Evolutionary conservation across 2,113 vertebrate genomes (phyloP).

Genomic region (Harpagus bidentatus): DNA sequence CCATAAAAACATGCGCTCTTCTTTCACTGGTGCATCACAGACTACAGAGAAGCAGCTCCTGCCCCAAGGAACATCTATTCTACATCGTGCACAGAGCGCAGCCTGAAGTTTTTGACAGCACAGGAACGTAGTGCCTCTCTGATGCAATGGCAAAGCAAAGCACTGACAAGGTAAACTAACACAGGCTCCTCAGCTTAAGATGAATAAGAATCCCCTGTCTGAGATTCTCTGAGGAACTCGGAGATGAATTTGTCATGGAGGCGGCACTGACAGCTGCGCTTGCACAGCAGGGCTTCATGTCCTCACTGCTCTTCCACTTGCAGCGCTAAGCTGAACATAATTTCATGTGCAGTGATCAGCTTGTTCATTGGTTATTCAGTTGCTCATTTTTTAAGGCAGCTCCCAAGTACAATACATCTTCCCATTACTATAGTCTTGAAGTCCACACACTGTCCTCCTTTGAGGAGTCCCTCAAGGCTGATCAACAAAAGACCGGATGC

Average conservation of each 20-base stretch:
- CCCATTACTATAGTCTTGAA: neutral
- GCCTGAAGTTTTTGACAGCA: neutral
- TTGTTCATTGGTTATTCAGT: neutral
- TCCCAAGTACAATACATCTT: neutral
- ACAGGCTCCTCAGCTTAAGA: neutral
- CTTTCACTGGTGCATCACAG: neutral
- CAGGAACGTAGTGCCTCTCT: neutral
- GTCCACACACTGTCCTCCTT: neutral
- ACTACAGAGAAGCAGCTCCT: neutral
- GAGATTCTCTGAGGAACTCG: neutral
- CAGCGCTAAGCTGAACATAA: neutral
- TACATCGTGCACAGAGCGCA: neutral
- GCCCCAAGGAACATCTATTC: neutral
- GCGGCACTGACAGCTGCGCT: neutral
- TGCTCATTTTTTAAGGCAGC: neutral
- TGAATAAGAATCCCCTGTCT: rapidly evolving
- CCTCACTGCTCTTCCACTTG: neutral
- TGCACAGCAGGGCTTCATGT: neutral
- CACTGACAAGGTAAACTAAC: neutral
- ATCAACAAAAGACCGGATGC: neutral
- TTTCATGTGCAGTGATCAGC: neutral
- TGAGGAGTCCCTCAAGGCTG: neutral
- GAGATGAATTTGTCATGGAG: neutral
- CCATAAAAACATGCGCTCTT: neutral
- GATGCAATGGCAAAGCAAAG: neutral